phyloP scores from a whole-genome alignment of 2,888 invertebrate species.

The Pogonocherus hispidulus region DNA sequence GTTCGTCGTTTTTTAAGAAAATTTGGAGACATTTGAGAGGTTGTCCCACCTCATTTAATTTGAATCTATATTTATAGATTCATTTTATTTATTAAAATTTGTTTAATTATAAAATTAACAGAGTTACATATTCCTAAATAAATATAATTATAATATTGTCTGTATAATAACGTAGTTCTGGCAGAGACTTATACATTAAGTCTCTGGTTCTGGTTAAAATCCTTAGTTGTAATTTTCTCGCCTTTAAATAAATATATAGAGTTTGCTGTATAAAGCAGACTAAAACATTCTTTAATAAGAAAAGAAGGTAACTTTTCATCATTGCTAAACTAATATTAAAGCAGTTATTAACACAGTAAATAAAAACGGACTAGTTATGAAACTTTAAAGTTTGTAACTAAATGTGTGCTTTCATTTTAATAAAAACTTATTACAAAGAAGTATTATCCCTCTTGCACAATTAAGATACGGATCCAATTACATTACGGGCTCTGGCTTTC shows the following conservation, averaged over 20 bases:
- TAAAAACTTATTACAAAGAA: conserved; percentile 23
- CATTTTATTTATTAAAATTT: too few relatives aligned
- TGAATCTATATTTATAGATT: too few relatives aligned
- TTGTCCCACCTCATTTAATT: too few relatives aligned
- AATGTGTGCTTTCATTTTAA: neutral
- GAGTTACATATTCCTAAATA: too few relatives aligned
- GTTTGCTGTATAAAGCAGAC: too few relatives aligned
- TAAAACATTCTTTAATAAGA: neutral
- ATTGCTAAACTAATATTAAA: neutral
- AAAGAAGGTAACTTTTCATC: neutral
- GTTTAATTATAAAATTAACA: too few relatives aligned
- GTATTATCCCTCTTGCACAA: conserved; percentile 13
- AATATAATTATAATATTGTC: too few relatives aligned
- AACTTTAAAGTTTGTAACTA: neutral
- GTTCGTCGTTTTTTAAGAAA: too few relatives aligned
- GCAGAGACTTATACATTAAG: too few relatives aligned
- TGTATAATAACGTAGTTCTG: too few relatives aligned
- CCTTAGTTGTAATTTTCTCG: neutral
- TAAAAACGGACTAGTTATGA: conserved; percentile 5
- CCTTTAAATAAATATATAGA: neutral
- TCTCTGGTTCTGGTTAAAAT: too few relatives aligned
- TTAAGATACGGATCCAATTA: conserved; percentile 14
- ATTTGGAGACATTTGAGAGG: too few relatives aligned
- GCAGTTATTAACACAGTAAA: neutral
- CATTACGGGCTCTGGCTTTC: conserved; percentile 1